A percentile compares a stretch with the other conserved stretches of the same genome.
phyloP scores from a whole-genome alignment of 2,888 invertebrate species.

The Cremastobaeus sp. region DNA sequence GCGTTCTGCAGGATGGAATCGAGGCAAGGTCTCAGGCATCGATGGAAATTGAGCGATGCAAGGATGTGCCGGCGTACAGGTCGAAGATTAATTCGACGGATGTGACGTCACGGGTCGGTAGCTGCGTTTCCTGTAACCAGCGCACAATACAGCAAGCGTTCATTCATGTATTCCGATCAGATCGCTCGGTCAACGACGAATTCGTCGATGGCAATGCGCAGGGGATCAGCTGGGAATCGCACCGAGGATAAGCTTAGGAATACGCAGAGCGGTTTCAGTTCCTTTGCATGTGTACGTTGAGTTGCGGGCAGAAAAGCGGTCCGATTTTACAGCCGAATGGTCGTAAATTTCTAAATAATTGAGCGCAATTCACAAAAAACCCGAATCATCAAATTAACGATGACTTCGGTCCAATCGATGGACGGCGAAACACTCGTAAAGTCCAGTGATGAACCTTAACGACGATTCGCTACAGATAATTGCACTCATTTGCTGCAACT shows the following conservation, averaged over 20 bases:
- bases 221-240: constrained; percentile 29
- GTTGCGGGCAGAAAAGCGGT: no score
- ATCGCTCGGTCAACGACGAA: constrained; percentile 29
- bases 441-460: constrained; percentile 64
- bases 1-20: not conserved
- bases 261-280: no score
- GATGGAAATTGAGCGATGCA: constrained; percentile 36
- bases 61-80: constrained; percentile 34
- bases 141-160: constrained; percentile 39
- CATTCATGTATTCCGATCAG: constrained; percentile 60
- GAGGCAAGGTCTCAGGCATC: constrained; percentile 8
- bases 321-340: no score
- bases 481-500: constrained; percentile 55
- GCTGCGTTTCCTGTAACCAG: constrained; percentile 63
- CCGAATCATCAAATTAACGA: constrained; percentile 47
- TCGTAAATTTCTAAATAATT: constrained; percentile 13
- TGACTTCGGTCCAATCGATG: constrained; percentile 45
- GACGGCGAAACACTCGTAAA: constrained; percentile 65
- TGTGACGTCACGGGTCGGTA: constrained; percentile 71
- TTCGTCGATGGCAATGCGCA: constrained; percentile 20
- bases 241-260: no score
- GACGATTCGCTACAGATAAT: constrained; percentile 62
- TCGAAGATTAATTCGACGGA: constrained; percentile 69
- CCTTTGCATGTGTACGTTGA: no score
- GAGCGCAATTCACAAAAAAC: constrained; percentile 12